Evolutionary conservation across 1,140 invertebrate genomes (phyloP).

Genomic region (Diachasma alloeum): DNA sequence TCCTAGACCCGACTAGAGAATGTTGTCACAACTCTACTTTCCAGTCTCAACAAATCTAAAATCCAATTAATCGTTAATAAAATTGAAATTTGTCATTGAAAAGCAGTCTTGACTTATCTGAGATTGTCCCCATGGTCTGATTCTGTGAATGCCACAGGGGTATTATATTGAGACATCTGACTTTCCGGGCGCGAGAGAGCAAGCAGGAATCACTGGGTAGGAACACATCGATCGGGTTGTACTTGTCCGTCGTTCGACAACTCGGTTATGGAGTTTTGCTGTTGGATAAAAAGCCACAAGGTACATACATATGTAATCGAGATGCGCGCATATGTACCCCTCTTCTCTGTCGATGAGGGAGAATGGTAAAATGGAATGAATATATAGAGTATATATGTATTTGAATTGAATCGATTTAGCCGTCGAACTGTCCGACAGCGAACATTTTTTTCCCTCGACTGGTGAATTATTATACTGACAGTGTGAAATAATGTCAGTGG

Average conservation of each 20-base stretch:
- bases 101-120: background rate
- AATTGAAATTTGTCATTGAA: background rate
- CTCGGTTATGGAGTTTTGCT: slow-evolving; percentile 27
- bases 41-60: background rate
- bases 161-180: slow-evolving; percentile 6
- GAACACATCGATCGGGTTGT: slow-evolving; percentile 23
- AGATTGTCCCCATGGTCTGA: background rate
- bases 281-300: slow-evolving; percentile 20
- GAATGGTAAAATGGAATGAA: background rate
- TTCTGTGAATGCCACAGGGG: background rate
- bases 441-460: background rate
- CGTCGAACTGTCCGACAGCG: slow-evolving; percentile 13
- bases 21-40: too few relatives aligned
- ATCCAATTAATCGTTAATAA: background rate
- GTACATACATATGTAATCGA: slow-evolving; percentile 29
- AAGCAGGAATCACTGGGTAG: slow-evolving; percentile 1
- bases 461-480: slow-evolving; percentile 21
- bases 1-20: too few relatives aligned
- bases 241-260: slow-evolving; percentile 27
- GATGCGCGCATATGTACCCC: slow-evolving; percentile 17
- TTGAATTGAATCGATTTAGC: slow-evolving; percentile 32
- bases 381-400: background rate
- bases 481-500: slow-evolving; percentile 18
- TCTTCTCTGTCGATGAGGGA: background rate
- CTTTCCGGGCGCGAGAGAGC: background rate